Evolutionary conservation across 2,797 vertebrate genomes (phyloP), one percentile per base, ranked within the genome.

Genomic region (Knipowitschia caucasica): DNA sequence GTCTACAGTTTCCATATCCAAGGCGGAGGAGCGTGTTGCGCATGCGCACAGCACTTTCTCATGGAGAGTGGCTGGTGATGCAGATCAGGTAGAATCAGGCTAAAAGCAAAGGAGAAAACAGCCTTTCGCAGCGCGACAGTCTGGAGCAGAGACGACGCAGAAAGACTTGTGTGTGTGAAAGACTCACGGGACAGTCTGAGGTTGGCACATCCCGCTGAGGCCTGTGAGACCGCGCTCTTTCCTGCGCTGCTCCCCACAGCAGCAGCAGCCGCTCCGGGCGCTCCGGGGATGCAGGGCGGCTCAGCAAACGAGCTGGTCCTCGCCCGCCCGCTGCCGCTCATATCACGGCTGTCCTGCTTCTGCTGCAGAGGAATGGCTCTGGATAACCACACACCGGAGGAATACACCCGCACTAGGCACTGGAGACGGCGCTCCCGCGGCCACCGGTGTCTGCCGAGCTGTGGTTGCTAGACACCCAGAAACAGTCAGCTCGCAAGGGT

Each of bases 291-390:
- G 81, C 91, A 88, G 77, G 87, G 92, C 75, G 91, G 90, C 86
- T 93, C 92, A 81, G 91, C 92, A 86, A 94, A 93, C 78, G 93
- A 93, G 87, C 92, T 93, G 75, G 92, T 92, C 84, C 92, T 92
- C 82, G 91, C 88, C 91, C 93, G 91, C 88, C 92, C 92, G 87
- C 92, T 92, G 91, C 89, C 89, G 89, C 86, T 89, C 89, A 90
- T 91, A 88, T 90, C 82, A 80, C 84, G 73, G 69, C 84, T 75
- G 60, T 68, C 61, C 64, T 71, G 62, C 23, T 65, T 65, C 73
- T 64, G 47, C 69, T 83, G 52, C 69, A 67, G 64, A 71, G 71
- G 67, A 71, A 54, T 47, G 67, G 65, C 56, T 72, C 53, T 61
- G 44, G 63, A 67, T 29, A 50, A 24, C 59, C 29, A 59, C 68